phyloP scores from a whole-genome alignment of 2,797 vertebrate genomes.

The Argentina silus region DNA sequence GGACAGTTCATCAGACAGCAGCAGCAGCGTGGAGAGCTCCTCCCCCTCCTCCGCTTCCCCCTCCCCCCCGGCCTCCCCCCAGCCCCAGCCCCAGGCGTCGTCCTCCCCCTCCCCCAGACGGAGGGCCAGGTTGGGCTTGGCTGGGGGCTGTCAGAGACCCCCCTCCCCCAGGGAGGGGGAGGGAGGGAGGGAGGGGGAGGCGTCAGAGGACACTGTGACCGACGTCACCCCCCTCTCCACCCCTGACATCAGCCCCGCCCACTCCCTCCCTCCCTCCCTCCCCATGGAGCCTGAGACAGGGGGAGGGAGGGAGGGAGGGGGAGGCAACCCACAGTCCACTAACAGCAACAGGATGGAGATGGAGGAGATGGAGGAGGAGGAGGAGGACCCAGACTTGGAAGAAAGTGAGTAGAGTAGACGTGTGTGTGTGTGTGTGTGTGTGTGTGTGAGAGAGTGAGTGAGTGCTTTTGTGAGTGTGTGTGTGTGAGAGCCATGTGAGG shows the following conservation, averaged over 20 bases:
- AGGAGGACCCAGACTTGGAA: not conserved
- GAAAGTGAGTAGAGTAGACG: not conserved
- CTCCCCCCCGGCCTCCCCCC: conserved; percentile 29
- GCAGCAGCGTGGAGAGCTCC: conserved; percentile 58
- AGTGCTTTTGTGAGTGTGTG: too few species aligned
- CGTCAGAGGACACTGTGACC: conserved; percentile 88
- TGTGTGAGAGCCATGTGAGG: too few species aligned
- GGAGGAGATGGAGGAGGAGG: not conserved
- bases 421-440: not conserved
- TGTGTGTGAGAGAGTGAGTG: not conserved
- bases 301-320: conserved; percentile 27
- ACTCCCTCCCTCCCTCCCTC: conserved; percentile 76
- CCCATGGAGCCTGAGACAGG: conserved; percentile 61
- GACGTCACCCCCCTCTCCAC: conserved; percentile 90
- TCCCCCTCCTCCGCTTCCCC: conserved; percentile 65
- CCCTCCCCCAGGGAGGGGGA: conserved; percentile 20
- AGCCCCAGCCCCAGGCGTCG: conserved; percentile 13
- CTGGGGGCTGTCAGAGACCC: conserved; percentile 44
- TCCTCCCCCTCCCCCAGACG: conserved; percentile 25
- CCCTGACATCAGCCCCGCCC: conserved; percentile 84
- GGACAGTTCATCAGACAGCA: not conserved
- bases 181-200: conserved; percentile 56
- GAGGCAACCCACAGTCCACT: not conserved
- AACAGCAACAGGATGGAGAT: conserved; percentile 21
- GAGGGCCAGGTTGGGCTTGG: conserved; percentile 30